Percentiles rank a stretch among this genome's conserved stretches.
These are phyloP conservation scores for Bombus haemorrhoidalis DNA, from an alignment of 1,140 invertebrate species.

Conservation along the genomic window DNA sequence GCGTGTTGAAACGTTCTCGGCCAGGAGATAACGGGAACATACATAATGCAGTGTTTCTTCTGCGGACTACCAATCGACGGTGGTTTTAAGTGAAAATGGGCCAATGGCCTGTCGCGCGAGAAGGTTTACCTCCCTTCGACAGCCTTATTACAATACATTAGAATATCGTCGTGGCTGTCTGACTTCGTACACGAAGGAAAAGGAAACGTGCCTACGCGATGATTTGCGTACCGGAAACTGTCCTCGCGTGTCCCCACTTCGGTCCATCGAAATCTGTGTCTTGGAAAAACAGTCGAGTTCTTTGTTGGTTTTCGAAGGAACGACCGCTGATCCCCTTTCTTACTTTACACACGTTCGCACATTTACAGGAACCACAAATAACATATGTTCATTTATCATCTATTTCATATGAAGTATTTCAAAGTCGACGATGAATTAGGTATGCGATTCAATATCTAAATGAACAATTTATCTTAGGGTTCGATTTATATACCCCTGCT, in stretches of 20 bases:
- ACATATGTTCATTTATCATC: too few species aligned
- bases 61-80: constrained; percentile 68
- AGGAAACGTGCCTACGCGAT: constrained; percentile 1
- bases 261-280: background rate
- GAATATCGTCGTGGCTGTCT: constrained; percentile 59
- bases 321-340: background rate
- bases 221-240: constrained; percentile 30
- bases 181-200: constrained; percentile 12
- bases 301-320: background rate
- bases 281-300: background rate
- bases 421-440: too few species aligned
- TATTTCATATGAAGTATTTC: too few species aligned
- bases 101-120: constrained; percentile 62
- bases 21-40: constrained; percentile 71
- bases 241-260: constrained; percentile 5
- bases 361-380: background rate
- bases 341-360: background rate
- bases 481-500: too few species aligned
- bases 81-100: constrained; percentile 69
- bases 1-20: constrained; percentile 69
- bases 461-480: too few species aligned
- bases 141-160: constrained; percentile 71
- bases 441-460: too few species aligned
- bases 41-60: constrained; percentile 75
- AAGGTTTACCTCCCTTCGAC: constrained; percentile 48